Conservation (phyloP, 2,888 invertebrate genomes). For the Andrena minutula region DNA sequence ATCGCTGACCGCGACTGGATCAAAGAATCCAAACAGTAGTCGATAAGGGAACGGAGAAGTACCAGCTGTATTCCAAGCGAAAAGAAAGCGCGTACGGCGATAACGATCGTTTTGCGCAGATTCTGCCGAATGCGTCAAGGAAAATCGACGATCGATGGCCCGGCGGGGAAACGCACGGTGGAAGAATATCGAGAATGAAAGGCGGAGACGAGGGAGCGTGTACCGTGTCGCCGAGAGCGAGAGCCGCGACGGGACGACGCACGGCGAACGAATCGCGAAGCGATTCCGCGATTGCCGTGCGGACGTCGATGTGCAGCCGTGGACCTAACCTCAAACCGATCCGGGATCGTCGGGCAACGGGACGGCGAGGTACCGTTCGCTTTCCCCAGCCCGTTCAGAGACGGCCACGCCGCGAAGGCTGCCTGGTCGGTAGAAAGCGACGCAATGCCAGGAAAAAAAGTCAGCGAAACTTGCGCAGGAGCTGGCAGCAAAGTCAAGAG, state of each 20-base stretch:
- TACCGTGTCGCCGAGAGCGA: background rate
- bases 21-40: background rate
- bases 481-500: conserved; percentile 62
- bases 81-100: conserved; percentile 22
- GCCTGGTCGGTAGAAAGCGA: conserved; percentile 32
- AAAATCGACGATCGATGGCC: conserved; percentile 57
- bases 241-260: conserved; percentile 14
- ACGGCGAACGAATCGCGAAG: conserved; percentile 11
- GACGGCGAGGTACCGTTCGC: conserved; percentile 18
- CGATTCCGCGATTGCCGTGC: conserved; percentile 25
- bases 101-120: conserved; percentile 60
- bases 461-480: conserved; percentile 62
- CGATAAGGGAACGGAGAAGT: background rate
- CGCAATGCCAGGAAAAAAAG: conserved; percentile 62
- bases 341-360: background rate
- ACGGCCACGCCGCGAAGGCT: conserved; percentile 38
- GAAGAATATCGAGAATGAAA: background rate
- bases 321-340: conserved; percentile 63
- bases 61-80: background rate
- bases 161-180: conserved; percentile 8
- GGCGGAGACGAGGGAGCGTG: background rate
- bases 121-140: conserved; percentile 44
- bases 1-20: background rate
- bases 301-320: conserved; percentile 20
- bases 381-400: conserved; percentile 14